Evolutionary conservation across 2,888 invertebrate species (phyloP).

Genomic region (Periphyllus acericola): DNA sequence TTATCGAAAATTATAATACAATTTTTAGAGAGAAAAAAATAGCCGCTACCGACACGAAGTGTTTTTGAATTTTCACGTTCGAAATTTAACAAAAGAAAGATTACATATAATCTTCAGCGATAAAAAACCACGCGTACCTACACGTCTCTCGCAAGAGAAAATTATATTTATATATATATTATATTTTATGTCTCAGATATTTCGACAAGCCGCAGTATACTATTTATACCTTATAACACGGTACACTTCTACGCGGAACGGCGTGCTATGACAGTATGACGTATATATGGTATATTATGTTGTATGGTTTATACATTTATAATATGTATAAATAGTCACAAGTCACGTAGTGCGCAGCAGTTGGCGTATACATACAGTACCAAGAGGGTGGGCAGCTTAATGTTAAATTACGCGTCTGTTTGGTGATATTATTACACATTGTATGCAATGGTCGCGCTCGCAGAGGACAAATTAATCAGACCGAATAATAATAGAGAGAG

Average conservation of each 20-base stretch:
- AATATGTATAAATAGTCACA: background rate
- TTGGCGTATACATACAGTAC: background rate
- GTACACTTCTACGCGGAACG: background rate
- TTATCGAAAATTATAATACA: conserved; percentile 24
- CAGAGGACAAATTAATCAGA: background rate
- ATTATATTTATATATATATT: background rate
- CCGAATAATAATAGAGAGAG: background rate
- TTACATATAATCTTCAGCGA: background rate
- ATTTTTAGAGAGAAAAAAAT: background rate
- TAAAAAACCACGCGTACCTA: background rate
- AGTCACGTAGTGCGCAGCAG: background rate
- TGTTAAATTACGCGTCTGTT: no score
- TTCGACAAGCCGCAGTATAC: background rate
- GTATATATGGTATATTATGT: background rate
- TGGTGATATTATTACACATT: background rate
- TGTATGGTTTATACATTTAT: background rate
- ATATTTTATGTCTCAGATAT: background rate
- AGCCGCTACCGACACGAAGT: background rate
- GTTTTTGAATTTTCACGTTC: background rate
- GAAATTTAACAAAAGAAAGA: background rate
- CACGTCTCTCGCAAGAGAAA: background rate
- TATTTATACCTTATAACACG: no score
- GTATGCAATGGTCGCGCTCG: background rate
- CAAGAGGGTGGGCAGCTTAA: background rate
- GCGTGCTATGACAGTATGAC: background rate